Base-by-base conservation (phyloP, 2,113 vertebrate species). In the Bubo blakistoni region DNA sequence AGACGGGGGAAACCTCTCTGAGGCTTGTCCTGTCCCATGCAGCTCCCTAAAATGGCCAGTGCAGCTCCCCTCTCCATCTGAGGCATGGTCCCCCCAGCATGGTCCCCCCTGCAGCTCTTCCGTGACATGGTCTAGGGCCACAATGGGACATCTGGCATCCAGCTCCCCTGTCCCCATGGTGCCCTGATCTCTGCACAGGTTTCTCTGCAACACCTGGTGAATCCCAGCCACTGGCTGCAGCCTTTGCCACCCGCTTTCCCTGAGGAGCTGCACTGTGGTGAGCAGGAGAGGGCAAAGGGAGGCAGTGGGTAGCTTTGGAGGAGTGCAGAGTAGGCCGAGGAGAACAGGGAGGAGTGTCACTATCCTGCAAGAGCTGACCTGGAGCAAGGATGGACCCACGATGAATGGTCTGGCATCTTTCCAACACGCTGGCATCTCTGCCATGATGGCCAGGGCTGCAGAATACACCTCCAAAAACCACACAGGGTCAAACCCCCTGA, bases 141-240 rank as follows among this genome's bases (percentile, higher is more conserved):
- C 65, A 25, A 73, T 15, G 46, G 18, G 27, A 40, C 40, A 12
- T 14, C 5, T 25, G 46, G 36, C 20, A 7, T 13, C 13, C 29
- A 4, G 1, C 5, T 42, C 5, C 36, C 29, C 13, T 7, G 1
- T 29, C 24, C 52, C 34, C 21, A 13, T 1, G 19, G 17, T 47
- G 29, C 10, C 49, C 42, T 0, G 0, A 5, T 25, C 32, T 59
- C 52, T 49, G 22, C 11, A 34, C 55, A 16, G 29, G 32, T 42
- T 81, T 40, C 58, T 49, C 78, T 52, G 36, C 69, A 63, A 17
- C 13, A 19, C 20, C 47, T 46, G 49, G 36, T 49, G 73, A n/a
- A 52, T 65, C 40, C 49, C 46, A 47, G 58, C 8, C 1, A 0
- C 44, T 42, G 76, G 17, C 26, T 0, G 1, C n/a, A 1, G 3